These are phyloP conservation scores for Myopa tessellatipennis DNA, from an alignment of 2,888 invertebrate species.

Conservation along the genomic window DNA sequence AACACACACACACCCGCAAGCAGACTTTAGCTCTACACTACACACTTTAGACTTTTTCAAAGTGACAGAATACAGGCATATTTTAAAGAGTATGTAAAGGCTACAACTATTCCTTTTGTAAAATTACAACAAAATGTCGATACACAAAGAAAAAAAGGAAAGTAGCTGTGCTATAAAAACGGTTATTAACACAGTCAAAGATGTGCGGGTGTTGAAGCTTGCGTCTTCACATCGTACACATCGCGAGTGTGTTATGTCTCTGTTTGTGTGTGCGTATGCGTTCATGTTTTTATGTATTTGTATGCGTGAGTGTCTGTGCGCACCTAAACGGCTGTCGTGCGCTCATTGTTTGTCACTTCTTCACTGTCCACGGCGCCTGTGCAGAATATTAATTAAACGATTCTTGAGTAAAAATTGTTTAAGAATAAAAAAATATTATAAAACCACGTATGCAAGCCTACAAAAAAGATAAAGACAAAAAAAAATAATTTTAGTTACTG, in stretches of 20 bases:
- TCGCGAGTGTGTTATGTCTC: not conserved
- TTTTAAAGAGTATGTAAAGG: not conserved
- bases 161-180: not conserved
- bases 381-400: slow-evolving; percentile 34
- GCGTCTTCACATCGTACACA: not conserved
- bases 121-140: slow-evolving; percentile 21
- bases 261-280: not conserved
- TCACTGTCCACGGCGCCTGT: slow-evolving; percentile 25
- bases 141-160: slow-evolving; percentile 1
- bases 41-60: not conserved
- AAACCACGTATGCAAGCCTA: not conserved
- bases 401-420: slow-evolving; percentile 19
- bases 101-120: not conserved
- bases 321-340: slow-evolving; percentile 20
- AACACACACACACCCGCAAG: not conserved
- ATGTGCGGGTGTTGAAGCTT: slow-evolving; percentile 1
- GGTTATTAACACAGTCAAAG: not conserved
- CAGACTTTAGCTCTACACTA: not conserved
- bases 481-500: slow-evolving; percentile 8
- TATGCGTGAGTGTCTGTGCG: slow-evolving; percentile 12
- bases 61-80: not conserved
- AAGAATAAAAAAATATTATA: not conserved
- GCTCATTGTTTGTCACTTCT: slow-evolving; percentile 9
- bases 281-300: not conserved
- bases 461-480: not conserved